These are phyloP conservation scores for Ephialtes manifestator DNA, from an alignment of 2,888 invertebrate species.

Conservation along the genomic window DNA sequence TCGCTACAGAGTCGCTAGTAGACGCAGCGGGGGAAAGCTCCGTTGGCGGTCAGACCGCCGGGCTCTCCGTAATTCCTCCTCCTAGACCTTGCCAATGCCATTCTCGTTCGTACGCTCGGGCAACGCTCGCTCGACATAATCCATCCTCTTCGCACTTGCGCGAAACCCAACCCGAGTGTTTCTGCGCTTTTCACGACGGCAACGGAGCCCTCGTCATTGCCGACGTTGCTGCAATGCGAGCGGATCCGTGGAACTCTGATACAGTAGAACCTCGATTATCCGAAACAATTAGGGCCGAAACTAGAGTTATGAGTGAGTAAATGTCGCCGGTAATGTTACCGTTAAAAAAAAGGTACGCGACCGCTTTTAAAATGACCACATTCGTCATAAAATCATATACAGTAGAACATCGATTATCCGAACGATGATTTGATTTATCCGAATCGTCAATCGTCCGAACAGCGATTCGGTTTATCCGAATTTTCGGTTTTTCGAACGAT, in stretches of 20 bases:
- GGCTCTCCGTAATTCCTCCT: constrained; percentile 30
- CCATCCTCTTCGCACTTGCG: constrained; percentile 13
- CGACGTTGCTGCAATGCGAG: constrained; percentile 53
- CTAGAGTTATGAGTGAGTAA: too few species aligned
- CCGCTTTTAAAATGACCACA: too few species aligned
- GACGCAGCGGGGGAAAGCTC: constrained; percentile 6
- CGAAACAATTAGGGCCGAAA: too few species aligned
- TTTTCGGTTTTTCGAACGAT: too few species aligned
- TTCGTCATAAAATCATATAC: too few species aligned
- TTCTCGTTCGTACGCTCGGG: constrained; percentile 76
- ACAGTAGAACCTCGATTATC: too few species aligned
- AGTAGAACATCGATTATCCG: too few species aligned
- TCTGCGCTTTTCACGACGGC: constrained; percentile 47
- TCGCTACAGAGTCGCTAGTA: not conserved
- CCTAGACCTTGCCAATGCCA: constrained; percentile 84
- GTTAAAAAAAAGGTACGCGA: too few species aligned
- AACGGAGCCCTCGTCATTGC: constrained; percentile 64
- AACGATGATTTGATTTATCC: too few species aligned
- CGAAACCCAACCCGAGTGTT: constrained; percentile 33
- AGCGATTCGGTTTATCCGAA: too few species aligned
- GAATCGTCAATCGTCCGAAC: too few species aligned
- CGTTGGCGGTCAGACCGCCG: constrained; percentile 42
- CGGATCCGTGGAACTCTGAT: constrained; percentile 19
- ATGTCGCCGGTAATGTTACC: too few species aligned
- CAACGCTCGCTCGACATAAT: constrained; percentile 61